These are phyloP conservation scores for Epirrhoe alternata DNA, from an alignment of 2,888 invertebrate species.

Conservation along the genomic window DNA sequence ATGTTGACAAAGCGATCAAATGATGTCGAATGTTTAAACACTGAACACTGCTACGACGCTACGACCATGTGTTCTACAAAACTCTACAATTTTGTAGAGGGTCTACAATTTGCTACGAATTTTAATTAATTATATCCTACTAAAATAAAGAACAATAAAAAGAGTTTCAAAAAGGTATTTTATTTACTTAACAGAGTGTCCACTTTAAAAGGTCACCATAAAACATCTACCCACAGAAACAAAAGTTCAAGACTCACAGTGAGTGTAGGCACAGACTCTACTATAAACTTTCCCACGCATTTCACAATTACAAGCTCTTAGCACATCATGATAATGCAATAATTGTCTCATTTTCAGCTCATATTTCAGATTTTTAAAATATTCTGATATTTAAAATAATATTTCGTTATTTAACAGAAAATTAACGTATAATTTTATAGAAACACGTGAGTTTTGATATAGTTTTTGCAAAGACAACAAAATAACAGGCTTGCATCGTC, in stretches of 20 bases:
- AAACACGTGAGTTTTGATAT: no score
- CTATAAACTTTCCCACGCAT: slow-evolving; percentile 4
- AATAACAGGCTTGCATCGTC: background rate
- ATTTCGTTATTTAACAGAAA: no score
- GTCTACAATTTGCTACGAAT: slow-evolving; percentile 20
- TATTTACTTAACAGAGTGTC: background rate
- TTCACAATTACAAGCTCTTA: slow-evolving; percentile 7
- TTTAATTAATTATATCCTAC: background rate
- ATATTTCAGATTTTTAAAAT: background rate
- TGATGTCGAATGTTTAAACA: background rate
- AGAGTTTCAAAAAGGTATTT: background rate
- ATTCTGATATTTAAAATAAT: background rate
- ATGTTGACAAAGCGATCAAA: slow-evolving; percentile 19
- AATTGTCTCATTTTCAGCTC: background rate
- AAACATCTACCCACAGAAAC: slow-evolving; percentile 2
- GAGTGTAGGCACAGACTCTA: slow-evolving; percentile 10
- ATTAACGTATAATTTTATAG: no score
- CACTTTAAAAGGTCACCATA: slow-evolving; percentile 17
- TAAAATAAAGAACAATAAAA: background rate
- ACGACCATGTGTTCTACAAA: slow-evolving; percentile 6
- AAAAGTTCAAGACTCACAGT: slow-evolving; percentile 24
- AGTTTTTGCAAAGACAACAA: background rate
- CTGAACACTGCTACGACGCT: background rate
- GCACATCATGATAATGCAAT: background rate
- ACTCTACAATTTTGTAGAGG: slow-evolving; percentile 32